These are phyloP conservation scores for Lasioglossum oenotherae DNA, from an alignment of 2,888 invertebrate species.

Conservation along the genomic window DNA sequence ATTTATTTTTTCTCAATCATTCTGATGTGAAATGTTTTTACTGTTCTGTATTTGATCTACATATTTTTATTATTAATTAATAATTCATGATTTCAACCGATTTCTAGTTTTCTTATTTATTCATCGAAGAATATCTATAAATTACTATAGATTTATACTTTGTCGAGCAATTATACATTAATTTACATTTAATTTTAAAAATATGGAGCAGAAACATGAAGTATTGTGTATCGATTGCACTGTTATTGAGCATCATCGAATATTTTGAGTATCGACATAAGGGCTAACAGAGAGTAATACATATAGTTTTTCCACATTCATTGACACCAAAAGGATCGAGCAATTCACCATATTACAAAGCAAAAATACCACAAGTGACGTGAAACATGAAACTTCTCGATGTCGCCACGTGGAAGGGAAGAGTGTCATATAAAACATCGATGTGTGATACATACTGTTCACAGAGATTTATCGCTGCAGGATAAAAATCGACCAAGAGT, in stretches of 20 bases:
- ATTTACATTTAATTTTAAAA: neutral
- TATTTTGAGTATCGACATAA: neutral
- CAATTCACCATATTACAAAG: neutral
- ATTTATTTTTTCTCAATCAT: neutral
- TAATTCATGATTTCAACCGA: neutral
- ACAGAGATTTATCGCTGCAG: conserved; percentile 15
- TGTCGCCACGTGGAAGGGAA: neutral
- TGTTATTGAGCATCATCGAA: neutral
- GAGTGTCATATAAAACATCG: neutral
- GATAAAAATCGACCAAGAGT: conserved; percentile 31
- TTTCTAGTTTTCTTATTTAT: neutral
- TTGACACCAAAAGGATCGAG: neutral
- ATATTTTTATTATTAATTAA: neutral
- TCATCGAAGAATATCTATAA: neutral
- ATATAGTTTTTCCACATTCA: neutral
- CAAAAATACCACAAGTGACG: neutral
- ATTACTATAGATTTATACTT: neutral
- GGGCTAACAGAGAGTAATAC: neutral
- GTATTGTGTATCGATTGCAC: neutral
- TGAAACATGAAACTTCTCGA: neutral
- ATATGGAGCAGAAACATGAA: neutral
- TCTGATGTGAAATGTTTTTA: neutral
- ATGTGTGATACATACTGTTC: neutral
- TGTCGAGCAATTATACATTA: neutral
- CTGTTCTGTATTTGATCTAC: neutral